Conservation (phyloP, 2,888 invertebrate genomes). For the Orthonychiurus folsomi region DNA sequence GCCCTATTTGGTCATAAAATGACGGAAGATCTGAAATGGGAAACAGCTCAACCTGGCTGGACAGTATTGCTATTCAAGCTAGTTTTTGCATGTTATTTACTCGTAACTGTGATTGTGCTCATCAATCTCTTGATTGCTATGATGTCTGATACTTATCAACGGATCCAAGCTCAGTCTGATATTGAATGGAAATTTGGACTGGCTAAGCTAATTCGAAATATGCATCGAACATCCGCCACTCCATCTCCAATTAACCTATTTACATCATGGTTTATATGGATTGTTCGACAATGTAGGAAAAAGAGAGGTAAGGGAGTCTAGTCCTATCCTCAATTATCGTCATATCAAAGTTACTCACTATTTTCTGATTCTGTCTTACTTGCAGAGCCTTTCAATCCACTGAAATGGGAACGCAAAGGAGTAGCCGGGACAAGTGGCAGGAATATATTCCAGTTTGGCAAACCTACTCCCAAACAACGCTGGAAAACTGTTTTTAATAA, state of each 20-base stretch:
- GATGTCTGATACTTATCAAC: conserved; percentile 99
- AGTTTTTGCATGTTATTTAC: conserved; percentile 93
- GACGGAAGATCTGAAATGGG: conserved; percentile 61
- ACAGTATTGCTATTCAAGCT: conserved; percentile 78
- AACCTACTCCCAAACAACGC: conserved; percentile 31
- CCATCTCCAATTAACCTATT: conserved; percentile 95
- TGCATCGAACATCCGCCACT: conserved; percentile 94
- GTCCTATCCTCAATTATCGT: not conserved
- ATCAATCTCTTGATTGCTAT: conserved; percentile 99
- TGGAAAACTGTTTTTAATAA: conserved; percentile 38
- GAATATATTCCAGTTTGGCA: conserved; percentile 25
- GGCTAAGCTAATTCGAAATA: conserved; percentile 94
- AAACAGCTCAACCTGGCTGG: conserved; percentile 59
- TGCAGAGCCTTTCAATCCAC: conserved; percentile 36
- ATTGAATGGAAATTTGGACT: conserved; percentile 99
- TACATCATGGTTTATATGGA: conserved; percentile 84
- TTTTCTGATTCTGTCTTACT: too few relatives aligned
- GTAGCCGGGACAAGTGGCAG: conserved; percentile 21
- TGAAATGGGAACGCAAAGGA: conserved; percentile 36
- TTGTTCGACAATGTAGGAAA: conserved; percentile 64
- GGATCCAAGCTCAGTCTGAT: conserved; percentile 97
- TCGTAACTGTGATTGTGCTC: conserved; percentile 95
- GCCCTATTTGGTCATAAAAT: conserved; percentile 93
- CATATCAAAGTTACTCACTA: not conserved
- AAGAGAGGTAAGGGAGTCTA: conserved; percentile 41